Evolutionary conservation across 2,888 invertebrate genomes (phyloP).

Genomic region (Campoplex nolae): DNA sequence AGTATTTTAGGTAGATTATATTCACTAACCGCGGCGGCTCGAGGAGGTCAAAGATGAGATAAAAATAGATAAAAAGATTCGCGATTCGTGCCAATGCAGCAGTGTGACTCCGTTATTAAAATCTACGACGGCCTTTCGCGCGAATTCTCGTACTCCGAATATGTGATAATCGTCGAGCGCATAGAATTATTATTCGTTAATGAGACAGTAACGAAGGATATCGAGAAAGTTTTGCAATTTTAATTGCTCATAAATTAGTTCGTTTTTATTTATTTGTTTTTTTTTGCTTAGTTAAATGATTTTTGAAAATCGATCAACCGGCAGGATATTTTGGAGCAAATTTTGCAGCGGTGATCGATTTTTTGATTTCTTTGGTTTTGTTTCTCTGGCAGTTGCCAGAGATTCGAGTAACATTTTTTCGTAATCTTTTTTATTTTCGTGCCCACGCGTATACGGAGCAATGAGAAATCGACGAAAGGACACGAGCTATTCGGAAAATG

Average conservation of each 20-base stretch:
- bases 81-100: constrained; percentile 72
- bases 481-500: constrained; percentile 44
- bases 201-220: background rate
- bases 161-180: background rate
- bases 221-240: background rate
- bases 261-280: background rate
- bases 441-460: constrained; percentile 9
- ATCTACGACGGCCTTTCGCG: constrained; percentile 45
- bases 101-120: constrained; percentile 46
- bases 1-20: constrained; percentile 82
- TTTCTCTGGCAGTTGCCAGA: no score
- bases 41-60: constrained; percentile 71
- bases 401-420: background rate
- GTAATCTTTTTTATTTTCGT: background rate
- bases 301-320: background rate
- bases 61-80: constrained; percentile 38
- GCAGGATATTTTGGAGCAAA: background rate
- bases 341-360: background rate
- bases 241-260: background rate
- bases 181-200: background rate
- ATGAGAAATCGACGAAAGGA: constrained; percentile 37
- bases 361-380: background rate
- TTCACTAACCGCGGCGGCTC: constrained; percentile 80
- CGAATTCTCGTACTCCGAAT: constrained; percentile 36
- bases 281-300: background rate